Evolutionary conservation across 92 coral and sea anemone genomes (phyloP), one percentile per base, ranked within the genome.

Genomic region (Diadumene lineata): DNA sequence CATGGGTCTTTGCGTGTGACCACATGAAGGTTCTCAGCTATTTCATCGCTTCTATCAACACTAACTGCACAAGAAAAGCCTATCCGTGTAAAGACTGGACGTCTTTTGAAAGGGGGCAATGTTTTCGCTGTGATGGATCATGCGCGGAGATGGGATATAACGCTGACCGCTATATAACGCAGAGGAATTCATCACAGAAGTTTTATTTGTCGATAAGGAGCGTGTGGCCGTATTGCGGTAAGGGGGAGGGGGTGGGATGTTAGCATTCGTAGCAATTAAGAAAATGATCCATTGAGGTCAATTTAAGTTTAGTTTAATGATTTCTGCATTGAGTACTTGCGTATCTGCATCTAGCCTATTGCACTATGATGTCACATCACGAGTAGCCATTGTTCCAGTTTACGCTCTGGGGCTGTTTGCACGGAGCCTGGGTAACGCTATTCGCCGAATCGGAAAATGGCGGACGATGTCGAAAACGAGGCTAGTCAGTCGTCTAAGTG

Each of bases 1-100:
- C 84, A 26, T 34, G 75, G 78, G 62, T 83, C 21, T 82, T 87
- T 34, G 90, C 92, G 56, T 94, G 98, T 81, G 86, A 81, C 75
- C 98, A 94, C 83, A 94, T 94, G 98, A 90, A 89, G 66, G 87
- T 92, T 46, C 86, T 91, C 22, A 80, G 80, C 56, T 91, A 90
- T 72, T 91, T 94, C 70, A 88, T 86, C 15, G 83, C 88, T 15
- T 94, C 98, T 6, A 94, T 94, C 74, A 70, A 82, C 46, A 74
- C 69, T 60, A 56, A 76, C 38, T 94, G 98, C 73, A 79, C 88
- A 50, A 80, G 86, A 61, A 79, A 27, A 48, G 92, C 97, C n/a
- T 90, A 76, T 72, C 84, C 82, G 1, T 94, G 98, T 70, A 31
- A 56, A 26, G 83, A 56, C 78, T 94, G 98, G 98, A 68, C 75